Base-by-base conservation (phyloP, 2,888 invertebrate species). In the Thymelicus acteon region DNA sequence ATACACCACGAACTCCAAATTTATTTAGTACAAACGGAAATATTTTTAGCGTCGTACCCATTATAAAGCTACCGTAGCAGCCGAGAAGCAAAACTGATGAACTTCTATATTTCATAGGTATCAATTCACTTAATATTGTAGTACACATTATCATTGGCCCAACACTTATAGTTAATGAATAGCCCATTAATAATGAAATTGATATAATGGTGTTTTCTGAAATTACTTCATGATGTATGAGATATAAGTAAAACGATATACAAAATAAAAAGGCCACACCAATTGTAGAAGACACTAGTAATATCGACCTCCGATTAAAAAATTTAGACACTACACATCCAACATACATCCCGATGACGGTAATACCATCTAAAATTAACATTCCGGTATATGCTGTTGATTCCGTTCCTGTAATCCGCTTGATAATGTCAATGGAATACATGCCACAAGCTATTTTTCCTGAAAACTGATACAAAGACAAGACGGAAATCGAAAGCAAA, bases 341-440 rank as follows among this genome's bases (percentile, higher is more conserved):
- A 15, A 83, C 44, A 76, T 88, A 88, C 84, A 85, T 85, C 60
- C 83, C 79, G 0, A 78, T 8, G 1, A 81, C 75, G 12, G 79
- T 77, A 0, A 78, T 63, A 13, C 80, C 75, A 39, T 79, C 79
- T 19, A 79, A 65, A n/a, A 76, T 64, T 31, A 79, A 64, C 78
- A 79, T 79, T n/a, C 74, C 75, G 0, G 58, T 61, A 49, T 77
- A 79, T 8, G 78, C 78, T 5, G 72, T 67, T 0, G 70, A 62
- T 60, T 78, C 77, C 8, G 62, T 73, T 8, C 40, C 62, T 0
- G 75, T 76, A 6, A 79, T 76, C 44, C 72, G 72, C 48, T 75
- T 76, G 6, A 78, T 66, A 6, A 79, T 75, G 58, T 77, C 77
- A 44, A 79, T 72, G 24, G 74, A 71, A 48, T 79, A 79, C 15